A percentile compares a stretch with the other conserved stretches of the same genome.
These are phyloP conservation scores for Tetraodon nigroviridis DNA, from an alignment of 2,113 vertebrate species.

Conservation along the genomic window DNA sequence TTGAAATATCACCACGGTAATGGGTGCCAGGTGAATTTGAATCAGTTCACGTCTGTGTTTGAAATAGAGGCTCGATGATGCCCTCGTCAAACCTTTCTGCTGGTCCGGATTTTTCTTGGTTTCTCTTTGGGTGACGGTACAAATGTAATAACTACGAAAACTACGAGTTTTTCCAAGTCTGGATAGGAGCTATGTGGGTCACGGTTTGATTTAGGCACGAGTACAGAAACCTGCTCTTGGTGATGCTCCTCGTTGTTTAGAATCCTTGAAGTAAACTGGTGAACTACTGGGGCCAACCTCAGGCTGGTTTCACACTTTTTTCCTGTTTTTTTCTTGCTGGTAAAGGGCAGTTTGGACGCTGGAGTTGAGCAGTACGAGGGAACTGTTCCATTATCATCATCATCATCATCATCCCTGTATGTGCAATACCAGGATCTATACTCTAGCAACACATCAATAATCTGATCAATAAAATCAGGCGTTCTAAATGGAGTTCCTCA, in stretches of 20 bases:
- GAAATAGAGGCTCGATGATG: too few relatives aligned
- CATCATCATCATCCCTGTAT: too few relatives aligned
- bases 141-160: neutral
- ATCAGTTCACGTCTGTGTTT: too few relatives aligned
- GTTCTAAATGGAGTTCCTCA: too few relatives aligned
- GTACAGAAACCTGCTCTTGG: conserved; percentile 13
- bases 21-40: conserved; percentile 26
- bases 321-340: too few relatives aligned
- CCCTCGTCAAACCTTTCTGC: neutral
- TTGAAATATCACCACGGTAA: conserved; percentile 38
- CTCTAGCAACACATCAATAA: too few relatives aligned
- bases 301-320: conserved; percentile 20
- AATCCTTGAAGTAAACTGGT: too few relatives aligned
- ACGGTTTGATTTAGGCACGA: conserved; percentile 26
- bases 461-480: too few relatives aligned
- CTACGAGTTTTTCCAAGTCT: neutral
- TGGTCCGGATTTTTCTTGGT: neutral
- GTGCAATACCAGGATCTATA: too few relatives aligned
- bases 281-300: conserved; percentile 1
- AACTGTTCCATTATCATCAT: too few relatives aligned
- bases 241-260: neutral
- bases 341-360: conserved; percentile 65
- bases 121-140: neutral
- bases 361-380: conserved; percentile 29
- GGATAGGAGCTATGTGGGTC: conserved; percentile 29